Conservation (phyloP, 2,888 invertebrate genomes). For the Pyralis farinalis region DNA sequence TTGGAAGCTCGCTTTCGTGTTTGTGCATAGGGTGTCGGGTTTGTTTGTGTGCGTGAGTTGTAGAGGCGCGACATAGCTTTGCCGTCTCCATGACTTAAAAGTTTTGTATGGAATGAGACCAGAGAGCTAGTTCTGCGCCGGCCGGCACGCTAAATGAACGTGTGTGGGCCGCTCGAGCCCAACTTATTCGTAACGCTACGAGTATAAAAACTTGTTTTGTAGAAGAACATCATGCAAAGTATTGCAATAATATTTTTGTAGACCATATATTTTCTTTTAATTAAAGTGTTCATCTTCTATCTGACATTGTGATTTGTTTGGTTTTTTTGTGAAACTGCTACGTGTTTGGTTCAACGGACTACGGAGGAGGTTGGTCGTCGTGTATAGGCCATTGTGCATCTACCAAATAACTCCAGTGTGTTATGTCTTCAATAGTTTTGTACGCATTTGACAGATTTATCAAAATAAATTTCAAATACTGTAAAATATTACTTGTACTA, state of each 20-base stretch:
- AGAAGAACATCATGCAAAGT: conserved; percentile 35
- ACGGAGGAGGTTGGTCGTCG: conserved; percentile 72
- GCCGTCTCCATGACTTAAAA: conserved; percentile 81
- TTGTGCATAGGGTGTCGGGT: conserved; percentile 74
- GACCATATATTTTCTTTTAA: conserved; percentile 27
- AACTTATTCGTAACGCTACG: conserved; percentile 71
- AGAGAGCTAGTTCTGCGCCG: conserved; percentile 74
- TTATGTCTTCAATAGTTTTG: conserved; percentile 27
- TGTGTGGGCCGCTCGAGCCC: conserved; percentile 42
- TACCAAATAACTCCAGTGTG: conserved; percentile 56
- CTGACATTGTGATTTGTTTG: conserved; percentile 57
- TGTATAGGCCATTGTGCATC: conserved; percentile 62
- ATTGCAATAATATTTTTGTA: conserved; percentile 31
- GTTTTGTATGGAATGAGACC: conserved; percentile 73
- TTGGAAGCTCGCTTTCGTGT: conserved; percentile 77
- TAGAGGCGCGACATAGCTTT: conserved; percentile 81
- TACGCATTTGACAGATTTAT: not conserved
- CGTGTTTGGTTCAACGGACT: conserved; percentile 81
- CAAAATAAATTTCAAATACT: not conserved
- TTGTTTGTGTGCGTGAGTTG: conserved; percentile 71
- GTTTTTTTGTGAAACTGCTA: conserved; percentile 76
- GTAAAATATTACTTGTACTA: too few species aligned
- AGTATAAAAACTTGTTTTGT: conserved; percentile 58
- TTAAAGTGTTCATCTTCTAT: conserved; percentile 50
- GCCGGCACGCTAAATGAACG: conserved; percentile 65